phyloP scores from a whole-genome alignment of 2,113 vertebrate genomes.

The Pluvialis apricaria region DNA sequence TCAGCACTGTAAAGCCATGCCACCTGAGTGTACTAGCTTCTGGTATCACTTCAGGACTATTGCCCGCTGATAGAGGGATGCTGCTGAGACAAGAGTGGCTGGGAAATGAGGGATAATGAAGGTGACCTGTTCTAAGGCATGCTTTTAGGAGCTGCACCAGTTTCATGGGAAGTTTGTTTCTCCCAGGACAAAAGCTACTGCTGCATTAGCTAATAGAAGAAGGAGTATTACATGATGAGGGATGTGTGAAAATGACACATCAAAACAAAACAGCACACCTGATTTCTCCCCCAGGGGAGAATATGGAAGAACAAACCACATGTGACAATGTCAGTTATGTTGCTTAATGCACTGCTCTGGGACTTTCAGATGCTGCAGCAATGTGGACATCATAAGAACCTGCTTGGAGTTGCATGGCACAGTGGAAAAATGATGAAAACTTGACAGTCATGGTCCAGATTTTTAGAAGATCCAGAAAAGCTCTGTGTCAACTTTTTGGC shows the following conservation, averaged over 20 bases:
- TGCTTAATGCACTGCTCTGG: background rate
- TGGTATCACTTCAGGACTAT: background rate
- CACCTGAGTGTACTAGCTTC: background rate
- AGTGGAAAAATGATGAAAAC: background rate
- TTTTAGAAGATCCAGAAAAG: background rate
- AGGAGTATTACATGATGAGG: background rate
- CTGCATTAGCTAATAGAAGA: background rate
- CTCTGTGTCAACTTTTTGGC: background rate
- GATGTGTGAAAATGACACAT: constrained; percentile 24
- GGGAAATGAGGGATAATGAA: background rate
- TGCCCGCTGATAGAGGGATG: background rate
- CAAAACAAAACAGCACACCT: background rate
- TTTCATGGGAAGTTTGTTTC: constrained; percentile 14
- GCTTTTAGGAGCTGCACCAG: background rate
- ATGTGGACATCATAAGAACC: background rate
- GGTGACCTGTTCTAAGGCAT: background rate
- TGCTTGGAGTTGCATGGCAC: background rate
- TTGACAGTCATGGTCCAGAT: background rate
- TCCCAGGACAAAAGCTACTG: background rate
- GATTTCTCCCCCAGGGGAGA: background rate
- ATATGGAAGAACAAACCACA: background rate
- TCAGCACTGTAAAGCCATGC: background rate
- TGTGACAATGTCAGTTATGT: background rate
- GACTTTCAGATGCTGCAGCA: background rate
- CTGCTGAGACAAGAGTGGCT: background rate